These are phyloP conservation scores for Leptatherina wallacei DNA, from an alignment of 2,797 vertebrate genomes.

Conservation along the genomic window DNA sequence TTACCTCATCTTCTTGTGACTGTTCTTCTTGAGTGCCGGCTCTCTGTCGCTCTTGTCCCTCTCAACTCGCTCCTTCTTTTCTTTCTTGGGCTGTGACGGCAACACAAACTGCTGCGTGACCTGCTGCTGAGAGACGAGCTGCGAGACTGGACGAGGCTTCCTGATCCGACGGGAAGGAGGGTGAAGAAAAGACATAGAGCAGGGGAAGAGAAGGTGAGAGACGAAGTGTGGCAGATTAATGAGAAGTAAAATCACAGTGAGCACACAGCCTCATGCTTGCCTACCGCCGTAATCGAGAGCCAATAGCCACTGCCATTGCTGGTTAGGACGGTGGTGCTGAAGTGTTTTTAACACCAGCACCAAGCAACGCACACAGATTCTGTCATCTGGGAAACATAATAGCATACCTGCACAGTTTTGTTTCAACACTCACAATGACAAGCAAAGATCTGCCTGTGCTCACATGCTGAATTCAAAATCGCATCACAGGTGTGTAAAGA, in stretches of 20 bases:
- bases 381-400: constrained; percentile 36
- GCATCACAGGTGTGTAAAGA: not conserved
- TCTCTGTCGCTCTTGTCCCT: constrained; percentile 97
- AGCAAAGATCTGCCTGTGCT: constrained; percentile 34
- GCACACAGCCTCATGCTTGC: constrained; percentile 55
- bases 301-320: constrained; percentile 68
- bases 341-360: constrained; percentile 50
- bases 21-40: constrained; percentile 95
- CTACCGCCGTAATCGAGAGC: constrained; percentile 57
- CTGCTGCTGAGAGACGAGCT: constrained; percentile 98
- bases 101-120: constrained; percentile 98
- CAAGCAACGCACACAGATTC: constrained; percentile 31
- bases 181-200: constrained; percentile 17
- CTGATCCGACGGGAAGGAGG: constrained; percentile 72
- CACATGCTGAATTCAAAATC: not conserved
- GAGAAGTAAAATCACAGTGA: constrained; percentile 66
- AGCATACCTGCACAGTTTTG: constrained; percentile 51
- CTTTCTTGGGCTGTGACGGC: constrained; percentile 97
- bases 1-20: constrained; percentile 99
- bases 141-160: constrained; percentile 99
- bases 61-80: constrained; percentile 97
- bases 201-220: constrained; percentile 22
- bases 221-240: constrained; percentile 67
- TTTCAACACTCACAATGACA: constrained; percentile 23
- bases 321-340: constrained; percentile 52